Base-by-base conservation (phyloP, 2,888 invertebrate genomes). In the Neuroscelio doddi region DNA sequence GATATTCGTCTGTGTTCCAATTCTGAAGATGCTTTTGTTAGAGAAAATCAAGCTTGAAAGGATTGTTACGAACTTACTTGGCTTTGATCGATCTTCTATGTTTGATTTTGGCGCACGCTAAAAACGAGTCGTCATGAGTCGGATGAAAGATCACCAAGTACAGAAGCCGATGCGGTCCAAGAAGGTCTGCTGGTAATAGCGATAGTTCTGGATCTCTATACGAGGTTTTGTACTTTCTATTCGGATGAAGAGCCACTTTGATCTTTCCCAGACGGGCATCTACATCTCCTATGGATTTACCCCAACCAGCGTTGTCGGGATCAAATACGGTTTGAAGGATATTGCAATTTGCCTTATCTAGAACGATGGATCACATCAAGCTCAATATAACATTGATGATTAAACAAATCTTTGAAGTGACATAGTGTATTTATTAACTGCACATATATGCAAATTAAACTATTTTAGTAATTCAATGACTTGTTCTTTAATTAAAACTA, bases 291-390 rank as follows among this genome's bases (percentile, higher is more conserved):
- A 93, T 89, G 24, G 91, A 90, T 80, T 89, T 88, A 0, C 90
- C 90, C 9, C 87, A 85, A 0, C 90, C 91, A 42, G 87, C 87
- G 65, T 92, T 91, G 65, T 92, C 90, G 0, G 95, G 95, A 86
- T 96, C 94, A 76, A 94, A 95, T 0, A 96, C 90, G 26, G 92
- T 85, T 80, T 95, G 94, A 3, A 96, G 86, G 62, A 93, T 92
- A 81, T 96, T 92, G 81, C 96, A 96, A 76, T 93, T 92, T 46
- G 91, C 73, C 56, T 77, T 79, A 39, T 81, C 81, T 86, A 68
- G 39, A 80, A 76, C 51, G 36, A 36, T 12, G 9, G 12, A 38
- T 61, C 34, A 10, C 52, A 41, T 27, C 44, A 24, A 38, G 38
- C 34, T 47, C 34, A 36, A 15, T 10, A n/a, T 47, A 47, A 49